Evolutionary conservation across 1,140 invertebrate species (phyloP).

Genomic region (Drosophila nigromelanica): DNA sequence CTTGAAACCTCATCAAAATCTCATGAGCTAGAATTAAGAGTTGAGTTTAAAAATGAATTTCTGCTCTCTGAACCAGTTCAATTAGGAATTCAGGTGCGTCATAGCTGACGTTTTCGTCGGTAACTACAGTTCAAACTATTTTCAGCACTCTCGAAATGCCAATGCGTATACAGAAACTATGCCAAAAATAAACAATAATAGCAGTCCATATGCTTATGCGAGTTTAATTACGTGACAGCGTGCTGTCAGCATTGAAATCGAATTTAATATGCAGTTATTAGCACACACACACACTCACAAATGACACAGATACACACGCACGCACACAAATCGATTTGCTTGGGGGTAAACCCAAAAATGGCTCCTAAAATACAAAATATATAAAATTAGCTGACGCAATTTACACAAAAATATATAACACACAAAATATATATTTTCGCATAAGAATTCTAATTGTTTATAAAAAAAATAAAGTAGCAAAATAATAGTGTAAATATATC

Average conservation of each 20-base stretch:
- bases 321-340: slow-evolving; percentile 7
- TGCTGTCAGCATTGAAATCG: slow-evolving; percentile 69
- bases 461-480: slow-evolving; percentile 47
- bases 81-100: slow-evolving; percentile 26
- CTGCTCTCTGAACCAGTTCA: slow-evolving; percentile 11
- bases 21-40: background rate
- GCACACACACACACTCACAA: slow-evolving; percentile 32
- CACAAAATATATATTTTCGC: slow-evolving; percentile 30
- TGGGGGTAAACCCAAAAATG: slow-evolving; percentile 48
- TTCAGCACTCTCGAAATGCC: slow-evolving; percentile 52
- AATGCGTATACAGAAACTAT: slow-evolving; percentile 55
- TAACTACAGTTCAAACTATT: slow-evolving; percentile 38
- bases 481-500: slow-evolving; percentile 4
- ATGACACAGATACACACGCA: slow-evolving; percentile 63
- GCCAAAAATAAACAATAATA: slow-evolving; percentile 42
- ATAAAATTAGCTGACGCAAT: slow-evolving; percentile 65
- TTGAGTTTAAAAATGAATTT: slow-evolving; percentile 1
- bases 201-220: slow-evolving; percentile 60
- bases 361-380: slow-evolving; percentile 14
- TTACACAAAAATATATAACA: slow-evolving; percentile 53
- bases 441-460: slow-evolving; percentile 52
- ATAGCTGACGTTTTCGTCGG: slow-evolving; percentile 8
- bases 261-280: slow-evolving; percentile 74
- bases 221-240: slow-evolving; percentile 77
- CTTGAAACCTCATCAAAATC: background rate